Evolutionary conservation across 2,888 invertebrate genomes (phyloP).

Genomic region (Dynastes hyllus): DNA sequence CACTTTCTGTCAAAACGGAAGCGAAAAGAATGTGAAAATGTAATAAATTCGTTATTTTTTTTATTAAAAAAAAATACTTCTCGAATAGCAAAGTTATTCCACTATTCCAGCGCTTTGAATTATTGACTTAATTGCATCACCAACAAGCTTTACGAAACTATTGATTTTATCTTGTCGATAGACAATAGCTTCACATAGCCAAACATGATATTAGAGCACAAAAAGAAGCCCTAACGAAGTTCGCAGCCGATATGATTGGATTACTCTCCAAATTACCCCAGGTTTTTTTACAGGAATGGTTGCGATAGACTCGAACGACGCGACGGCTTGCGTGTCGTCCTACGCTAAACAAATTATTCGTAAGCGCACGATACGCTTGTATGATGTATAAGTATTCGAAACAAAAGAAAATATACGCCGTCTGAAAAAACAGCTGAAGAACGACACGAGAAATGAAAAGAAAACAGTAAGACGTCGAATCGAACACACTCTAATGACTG

Average conservation of each 20-base stretch:
- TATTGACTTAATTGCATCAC: too few species aligned
- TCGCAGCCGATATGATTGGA: not conserved
- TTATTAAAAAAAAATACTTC: too few species aligned
- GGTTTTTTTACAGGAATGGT: not conserved
- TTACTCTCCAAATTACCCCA: not conserved
- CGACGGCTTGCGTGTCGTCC: not conserved
- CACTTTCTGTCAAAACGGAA: too few species aligned
- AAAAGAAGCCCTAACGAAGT: not conserved
- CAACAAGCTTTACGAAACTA: too few species aligned
- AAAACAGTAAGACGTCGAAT: slow-evolving; percentile 7
- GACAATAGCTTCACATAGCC: too few species aligned
- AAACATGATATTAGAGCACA: not conserved
- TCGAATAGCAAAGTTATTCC: too few species aligned
- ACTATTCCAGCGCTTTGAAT: too few species aligned
- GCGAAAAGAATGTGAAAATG: too few species aligned
- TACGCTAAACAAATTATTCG: slow-evolving; percentile 1
- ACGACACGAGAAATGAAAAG: slow-evolving; percentile 7
- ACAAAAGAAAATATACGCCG: slow-evolving; percentile 15
- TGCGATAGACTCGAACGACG: not conserved
- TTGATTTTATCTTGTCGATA: too few species aligned
- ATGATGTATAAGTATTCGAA: not conserved
- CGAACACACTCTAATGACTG: slow-evolving; percentile 9
- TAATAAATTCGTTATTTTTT: too few species aligned
- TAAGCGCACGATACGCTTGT: not conserved
- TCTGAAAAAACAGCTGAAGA: not conserved